These are phyloP conservation scores for Odontothrips loti DNA, from an alignment of 2,888 invertebrate genomes.

Conservation along the genomic window DNA sequence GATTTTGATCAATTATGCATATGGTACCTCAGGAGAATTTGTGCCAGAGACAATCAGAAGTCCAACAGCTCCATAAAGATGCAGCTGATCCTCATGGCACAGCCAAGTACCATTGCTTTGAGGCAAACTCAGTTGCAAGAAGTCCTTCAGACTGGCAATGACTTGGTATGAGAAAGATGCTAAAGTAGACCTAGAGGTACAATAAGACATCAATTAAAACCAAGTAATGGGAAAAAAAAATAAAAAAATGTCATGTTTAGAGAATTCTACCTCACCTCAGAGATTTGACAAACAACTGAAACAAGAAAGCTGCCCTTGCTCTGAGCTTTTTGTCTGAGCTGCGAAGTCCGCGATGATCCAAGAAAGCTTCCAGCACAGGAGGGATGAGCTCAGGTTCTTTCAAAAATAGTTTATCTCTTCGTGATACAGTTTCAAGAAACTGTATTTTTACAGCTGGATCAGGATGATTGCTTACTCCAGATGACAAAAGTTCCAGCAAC, in stretches of 20 bases:
- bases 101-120: conserved; percentile 45
- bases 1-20: background rate
- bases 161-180: conserved; percentile 50
- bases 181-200: conserved; percentile 44
- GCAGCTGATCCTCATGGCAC: conserved; percentile 53
- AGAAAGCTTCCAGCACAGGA: conserved; percentile 49
- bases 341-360: conserved; percentile 52
- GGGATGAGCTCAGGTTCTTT: conserved; percentile 49
- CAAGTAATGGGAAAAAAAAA: background rate
- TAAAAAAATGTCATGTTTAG: background rate
- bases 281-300: conserved; percentile 53
- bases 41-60: conserved; percentile 52
- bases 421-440: conserved; percentile 45
- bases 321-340: conserved; percentile 49
- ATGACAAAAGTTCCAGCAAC: conserved; percentile 44
- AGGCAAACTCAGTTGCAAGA: conserved; percentile 49
- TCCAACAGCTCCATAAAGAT: conserved; percentile 55
- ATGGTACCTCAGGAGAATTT: conserved; percentile 46
- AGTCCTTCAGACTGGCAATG: conserved; percentile 49
- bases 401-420: conserved; percentile 54
- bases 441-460: conserved; percentile 50
- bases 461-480: conserved; percentile 48
- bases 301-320: conserved; percentile 53
- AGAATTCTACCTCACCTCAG: conserved; percentile 45
- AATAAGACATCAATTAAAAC: too few species aligned